phyloP scores from a whole-genome alignment of 1,140 invertebrate species.

The Theocolax elegans region DNA sequence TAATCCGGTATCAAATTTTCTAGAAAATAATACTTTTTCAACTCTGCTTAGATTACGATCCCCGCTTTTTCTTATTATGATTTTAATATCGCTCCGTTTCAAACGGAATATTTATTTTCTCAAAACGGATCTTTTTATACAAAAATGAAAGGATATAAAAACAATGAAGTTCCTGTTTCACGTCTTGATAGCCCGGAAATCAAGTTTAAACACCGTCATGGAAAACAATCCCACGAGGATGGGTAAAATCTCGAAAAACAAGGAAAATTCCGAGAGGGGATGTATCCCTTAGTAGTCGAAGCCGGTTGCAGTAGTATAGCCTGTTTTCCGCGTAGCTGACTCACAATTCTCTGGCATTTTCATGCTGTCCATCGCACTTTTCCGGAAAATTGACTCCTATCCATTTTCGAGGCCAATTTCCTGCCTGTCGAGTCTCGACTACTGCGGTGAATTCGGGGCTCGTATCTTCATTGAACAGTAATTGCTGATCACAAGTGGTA shows the following conservation, averaged over 20 bases:
- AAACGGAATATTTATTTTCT: no score
- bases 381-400: slow-evolving; percentile 26
- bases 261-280: not conserved
- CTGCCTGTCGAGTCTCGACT: slow-evolving; percentile 21
- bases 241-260: not conserved
- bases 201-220: not conserved
- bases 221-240: not conserved
- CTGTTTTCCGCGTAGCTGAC: slow-evolving; percentile 20
- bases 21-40: no score
- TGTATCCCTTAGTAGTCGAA: not conserved
- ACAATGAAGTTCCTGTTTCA: not conserved
- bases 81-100: no score
- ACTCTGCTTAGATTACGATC: no score
- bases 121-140: no score
- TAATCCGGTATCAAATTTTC: no score
- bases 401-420: slow-evolving; percentile 38
- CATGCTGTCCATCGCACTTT: slow-evolving; percentile 5
- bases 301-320: not conserved
- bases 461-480: no score
- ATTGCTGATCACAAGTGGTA: no score
- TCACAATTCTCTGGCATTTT: not conserved
- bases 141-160: no score
- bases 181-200: not conserved
- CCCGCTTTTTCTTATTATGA: no score
- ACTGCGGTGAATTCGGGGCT: slow-evolving; percentile 33